phyloP scores from a whole-genome alignment of 2,888 invertebrate genomes.

The Lymantria dispar region DNA sequence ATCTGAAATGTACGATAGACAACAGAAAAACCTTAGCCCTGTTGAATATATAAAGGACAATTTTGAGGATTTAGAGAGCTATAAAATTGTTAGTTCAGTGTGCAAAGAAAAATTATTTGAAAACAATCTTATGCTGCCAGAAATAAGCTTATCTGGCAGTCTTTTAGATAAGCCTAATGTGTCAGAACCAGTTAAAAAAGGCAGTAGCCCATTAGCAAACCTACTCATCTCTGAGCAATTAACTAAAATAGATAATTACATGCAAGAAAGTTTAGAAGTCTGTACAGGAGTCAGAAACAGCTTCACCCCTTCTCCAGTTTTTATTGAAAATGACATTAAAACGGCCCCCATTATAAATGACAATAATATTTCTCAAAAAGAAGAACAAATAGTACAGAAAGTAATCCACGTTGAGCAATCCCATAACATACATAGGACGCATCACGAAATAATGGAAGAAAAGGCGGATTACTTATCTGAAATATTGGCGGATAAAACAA shows the following conservation, averaged over 20 bases:
- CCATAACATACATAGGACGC: not conserved
- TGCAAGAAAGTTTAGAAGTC: constrained; percentile 69
- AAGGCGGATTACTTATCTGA: constrained; percentile 5
- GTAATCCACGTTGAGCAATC: constrained; percentile 3
- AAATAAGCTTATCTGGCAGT: constrained; percentile 7
- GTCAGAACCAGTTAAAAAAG: constrained; percentile 39
- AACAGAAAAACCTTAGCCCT: constrained; percentile 47
- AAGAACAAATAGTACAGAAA: constrained; percentile 26
- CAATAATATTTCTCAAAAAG: constrained; percentile 5
- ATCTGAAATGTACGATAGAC: constrained; percentile 35
- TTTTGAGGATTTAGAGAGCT: constrained; percentile 71
- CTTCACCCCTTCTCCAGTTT: constrained; percentile 25
- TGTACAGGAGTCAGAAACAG: constrained; percentile 45
- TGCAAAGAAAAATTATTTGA: constrained; percentile 57
- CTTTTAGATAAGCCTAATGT: constrained; percentile 26
- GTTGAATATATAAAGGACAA: constrained; percentile 60
- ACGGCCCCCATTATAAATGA: constrained; percentile 8
- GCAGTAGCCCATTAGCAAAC: constrained; percentile 63
- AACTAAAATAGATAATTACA: constrained; percentile 67
- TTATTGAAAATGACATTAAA: constrained; percentile 31
- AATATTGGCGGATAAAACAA: constrained; percentile 16
- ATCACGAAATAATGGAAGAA: constrained; percentile 17
- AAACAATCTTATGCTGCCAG: constrained; percentile 22
- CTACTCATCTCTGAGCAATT: constrained; percentile 64
- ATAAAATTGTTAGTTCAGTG: constrained; percentile 72